These are phyloP conservation scores for Poeciliopsis retropinna DNA, from an alignment of 2,113 vertebrate species.

Conservation along the genomic window DNA sequence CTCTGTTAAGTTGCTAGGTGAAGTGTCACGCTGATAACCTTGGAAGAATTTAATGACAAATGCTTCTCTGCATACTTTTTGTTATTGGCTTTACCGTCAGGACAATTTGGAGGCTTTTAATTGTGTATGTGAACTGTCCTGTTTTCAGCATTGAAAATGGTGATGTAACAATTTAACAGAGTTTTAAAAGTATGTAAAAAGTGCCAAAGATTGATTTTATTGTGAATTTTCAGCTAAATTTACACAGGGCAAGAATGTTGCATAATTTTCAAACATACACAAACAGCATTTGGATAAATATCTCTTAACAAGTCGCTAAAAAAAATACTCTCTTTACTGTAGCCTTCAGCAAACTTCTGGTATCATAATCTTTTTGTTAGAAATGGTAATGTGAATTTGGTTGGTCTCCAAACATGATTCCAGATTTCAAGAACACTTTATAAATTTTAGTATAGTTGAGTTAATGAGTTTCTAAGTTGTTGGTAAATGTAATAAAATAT, in stretches of 20 bases:
- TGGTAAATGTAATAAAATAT: neutral
- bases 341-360: neutral
- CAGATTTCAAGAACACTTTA: too few relatives aligned
- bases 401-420: neutral
- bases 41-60: neutral
- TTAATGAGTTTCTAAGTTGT: neutral
- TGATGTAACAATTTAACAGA: too few relatives aligned
- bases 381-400: neutral
- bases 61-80: neutral
- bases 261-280: neutral
- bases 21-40: constrained; percentile 27
- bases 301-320: neutral
- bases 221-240: neutral
- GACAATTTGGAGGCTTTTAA: neutral
- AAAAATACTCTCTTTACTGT: neutral
- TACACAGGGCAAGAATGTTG: neutral
- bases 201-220: neutral
- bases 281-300: neutral
- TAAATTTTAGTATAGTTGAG: neutral
- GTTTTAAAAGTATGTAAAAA: too few relatives aligned
- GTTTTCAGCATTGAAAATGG: too few relatives aligned
- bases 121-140: too few relatives aligned
- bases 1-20: constrained; percentile 38
- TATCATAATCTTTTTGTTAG: neutral
- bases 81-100: neutral